phyloP scores from a whole-genome alignment of 2,113 vertebrate genomes.

The Sylvicapra grimmia region DNA sequence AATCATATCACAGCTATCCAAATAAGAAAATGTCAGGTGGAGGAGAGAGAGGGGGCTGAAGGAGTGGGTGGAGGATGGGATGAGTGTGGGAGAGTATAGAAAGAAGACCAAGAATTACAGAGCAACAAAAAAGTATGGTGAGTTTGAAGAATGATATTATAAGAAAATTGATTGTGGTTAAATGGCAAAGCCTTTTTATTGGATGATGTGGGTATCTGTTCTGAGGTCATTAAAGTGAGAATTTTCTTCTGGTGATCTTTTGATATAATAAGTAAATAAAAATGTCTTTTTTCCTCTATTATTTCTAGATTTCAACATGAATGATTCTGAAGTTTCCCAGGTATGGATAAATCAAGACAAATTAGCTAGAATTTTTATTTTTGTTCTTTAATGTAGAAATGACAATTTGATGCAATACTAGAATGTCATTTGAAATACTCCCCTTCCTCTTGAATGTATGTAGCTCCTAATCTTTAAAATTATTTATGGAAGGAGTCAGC shows the following conservation, averaged over 20 bases:
- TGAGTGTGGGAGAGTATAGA: background rate
- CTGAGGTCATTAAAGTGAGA: background rate
- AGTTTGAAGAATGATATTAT: background rate
- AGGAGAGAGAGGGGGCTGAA: background rate
- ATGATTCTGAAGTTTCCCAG: background rate
- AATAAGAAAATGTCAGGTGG: background rate
- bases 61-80: rapidly evolving
- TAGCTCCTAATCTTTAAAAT: background rate
- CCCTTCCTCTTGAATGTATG: background rate
- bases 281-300: background rate
- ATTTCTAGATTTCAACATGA: background rate
- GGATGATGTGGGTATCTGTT: background rate
- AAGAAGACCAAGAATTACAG: background rate
- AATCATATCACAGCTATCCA: background rate
- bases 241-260: background rate
- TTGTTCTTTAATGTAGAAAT: constrained; percentile 20
- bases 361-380: background rate
- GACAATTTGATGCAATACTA: background rate
- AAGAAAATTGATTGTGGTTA: background rate
- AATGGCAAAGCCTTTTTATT: background rate
- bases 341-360: background rate
- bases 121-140: background rate
- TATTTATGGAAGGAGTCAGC: too few relatives aligned
- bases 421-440: background rate
- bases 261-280: background rate